Percentiles rank a stretch among this genome's conserved stretches.
Evolutionary conservation across 2,888 invertebrate genomes (phyloP).

Genomic region (Yponomeuta malinellus): DNA sequence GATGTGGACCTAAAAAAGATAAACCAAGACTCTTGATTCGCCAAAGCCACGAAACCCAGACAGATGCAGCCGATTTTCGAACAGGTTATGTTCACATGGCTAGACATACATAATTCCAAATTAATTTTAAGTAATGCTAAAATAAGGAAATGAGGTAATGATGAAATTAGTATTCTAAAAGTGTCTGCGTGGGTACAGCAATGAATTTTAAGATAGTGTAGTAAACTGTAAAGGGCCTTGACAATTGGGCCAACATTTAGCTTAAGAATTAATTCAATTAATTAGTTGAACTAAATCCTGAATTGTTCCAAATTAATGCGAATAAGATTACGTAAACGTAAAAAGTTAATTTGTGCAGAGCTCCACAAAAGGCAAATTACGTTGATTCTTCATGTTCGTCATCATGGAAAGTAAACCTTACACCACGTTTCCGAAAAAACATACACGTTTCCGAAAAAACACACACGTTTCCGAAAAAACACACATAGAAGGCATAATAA

Average conservation of each 20-base stretch:
- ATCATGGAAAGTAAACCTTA: too few species aligned
- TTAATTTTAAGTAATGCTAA: conserved; percentile 23
- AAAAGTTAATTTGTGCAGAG: background rate
- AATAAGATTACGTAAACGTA: background rate
- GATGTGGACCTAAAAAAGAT: background rate
- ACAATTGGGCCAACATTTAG: conserved; percentile 32
- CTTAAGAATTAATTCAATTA: background rate
- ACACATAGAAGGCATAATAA: too few species aligned
- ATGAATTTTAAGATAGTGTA: conserved; percentile 52
- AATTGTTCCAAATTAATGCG: background rate
- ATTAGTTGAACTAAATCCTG: background rate
- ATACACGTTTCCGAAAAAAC: too few species aligned
- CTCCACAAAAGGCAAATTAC: background rate
- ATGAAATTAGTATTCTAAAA: conserved; percentile 55
- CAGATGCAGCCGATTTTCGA: background rate
- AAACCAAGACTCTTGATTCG: background rate
- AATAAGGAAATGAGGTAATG: conserved; percentile 34
- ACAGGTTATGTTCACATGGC: background rate
- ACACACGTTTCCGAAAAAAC: too few species aligned
- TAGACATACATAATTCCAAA: conserved; percentile 9
- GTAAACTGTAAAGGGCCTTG: conserved; percentile 50
- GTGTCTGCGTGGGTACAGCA: conserved; percentile 54
- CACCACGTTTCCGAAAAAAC: too few species aligned
- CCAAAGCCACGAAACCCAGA: background rate
- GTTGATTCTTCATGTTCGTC: too few species aligned